Evolutionary conservation across 2,113 vertebrate species (phyloP).

Genomic region (Boleophthalmus pectinirostris): DNA sequence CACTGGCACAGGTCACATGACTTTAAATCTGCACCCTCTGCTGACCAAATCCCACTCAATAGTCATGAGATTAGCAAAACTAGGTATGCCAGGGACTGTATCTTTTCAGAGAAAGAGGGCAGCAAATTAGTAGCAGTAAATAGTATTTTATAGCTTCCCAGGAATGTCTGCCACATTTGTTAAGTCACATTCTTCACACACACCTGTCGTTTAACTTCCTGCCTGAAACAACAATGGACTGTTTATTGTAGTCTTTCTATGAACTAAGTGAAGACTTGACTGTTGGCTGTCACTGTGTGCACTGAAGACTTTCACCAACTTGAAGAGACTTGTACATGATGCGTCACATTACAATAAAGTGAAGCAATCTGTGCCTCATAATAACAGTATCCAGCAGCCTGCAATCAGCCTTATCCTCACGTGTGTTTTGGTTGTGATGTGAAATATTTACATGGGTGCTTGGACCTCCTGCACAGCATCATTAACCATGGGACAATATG

Average conservation of each 20-base stretch:
- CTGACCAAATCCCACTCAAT: constrained; percentile 13
- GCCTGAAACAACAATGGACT: neutral
- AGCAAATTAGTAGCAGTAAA: neutral
- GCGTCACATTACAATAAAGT: constrained; percentile 15
- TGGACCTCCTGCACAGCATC: constrained; percentile 39
- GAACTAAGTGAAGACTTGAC: constrained; percentile 12
- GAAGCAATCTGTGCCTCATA: constrained; percentile 11
- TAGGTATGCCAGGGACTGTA: neutral
- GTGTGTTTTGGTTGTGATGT: constrained; percentile 47
- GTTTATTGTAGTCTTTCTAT: constrained; percentile 1
- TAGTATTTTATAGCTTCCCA: neutral
- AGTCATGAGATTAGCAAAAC: neutral
- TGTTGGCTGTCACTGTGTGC: constrained; percentile 5
- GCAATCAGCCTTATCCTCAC: constrained; percentile 18
- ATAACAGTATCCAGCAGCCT: constrained; percentile 4
- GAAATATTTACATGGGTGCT: constrained; percentile 60
- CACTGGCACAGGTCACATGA: constrained; percentile 21
- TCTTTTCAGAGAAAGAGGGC: neutral
- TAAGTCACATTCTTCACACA: neutral
- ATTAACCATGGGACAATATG: constrained; percentile 31
- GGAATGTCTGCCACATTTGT: neutral
- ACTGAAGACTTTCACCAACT: constrained; percentile 14
- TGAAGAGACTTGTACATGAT: constrained; percentile 43
- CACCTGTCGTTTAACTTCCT: neutral
- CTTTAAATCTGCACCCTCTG: constrained; percentile 21